Evolutionary conservation across 1,140 invertebrate genomes (phyloP).

Genomic region (Lasaia peninsularis): DNA sequence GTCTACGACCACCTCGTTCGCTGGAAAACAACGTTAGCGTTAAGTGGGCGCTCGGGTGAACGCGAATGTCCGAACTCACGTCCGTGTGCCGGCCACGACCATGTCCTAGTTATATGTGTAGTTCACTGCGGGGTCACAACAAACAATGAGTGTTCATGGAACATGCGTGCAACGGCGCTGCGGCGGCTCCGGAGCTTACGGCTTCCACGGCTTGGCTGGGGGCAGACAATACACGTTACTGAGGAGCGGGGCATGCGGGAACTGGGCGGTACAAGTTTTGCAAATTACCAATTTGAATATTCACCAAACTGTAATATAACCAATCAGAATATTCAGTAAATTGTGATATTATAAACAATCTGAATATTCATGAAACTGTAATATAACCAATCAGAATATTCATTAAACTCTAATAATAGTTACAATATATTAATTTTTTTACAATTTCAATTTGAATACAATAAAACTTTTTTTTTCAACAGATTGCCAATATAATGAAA

Average conservation of each 20-base stretch:
- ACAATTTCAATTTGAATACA: not conserved
- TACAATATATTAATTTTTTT: constrained; percentile 6
- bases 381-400: not conserved
- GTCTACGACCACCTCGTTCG: constrained; percentile 79
- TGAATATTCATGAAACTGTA: too few species aligned
- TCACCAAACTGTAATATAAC: too few species aligned
- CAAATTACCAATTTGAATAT: too few species aligned
- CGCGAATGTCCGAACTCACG: not conserved
- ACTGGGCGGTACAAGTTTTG: constrained; percentile 46
- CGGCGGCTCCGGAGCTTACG: constrained; percentile 63
- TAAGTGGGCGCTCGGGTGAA: constrained; percentile 52
- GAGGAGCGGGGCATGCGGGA: constrained; percentile 45
- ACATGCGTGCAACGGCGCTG: constrained; percentile 61
- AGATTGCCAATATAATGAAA: constrained; percentile 31
- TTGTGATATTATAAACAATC: too few species aligned
- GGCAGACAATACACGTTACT: constrained; percentile 71
- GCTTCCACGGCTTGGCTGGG: constrained; percentile 70
- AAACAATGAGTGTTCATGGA: constrained; percentile 17
- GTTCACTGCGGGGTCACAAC: constrained; percentile 29
- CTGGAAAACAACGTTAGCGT: constrained; percentile 79
- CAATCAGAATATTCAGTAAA: too few species aligned
- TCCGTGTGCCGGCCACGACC: constrained; percentile 63
- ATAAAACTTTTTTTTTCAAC: not conserved
- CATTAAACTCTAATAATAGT: not conserved
- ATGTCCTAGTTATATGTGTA: constrained; percentile 77